These are phyloP conservation scores for Scylla paramamosain DNA, from an alignment of 1,140 invertebrate genomes.

Conservation along the genomic window DNA sequence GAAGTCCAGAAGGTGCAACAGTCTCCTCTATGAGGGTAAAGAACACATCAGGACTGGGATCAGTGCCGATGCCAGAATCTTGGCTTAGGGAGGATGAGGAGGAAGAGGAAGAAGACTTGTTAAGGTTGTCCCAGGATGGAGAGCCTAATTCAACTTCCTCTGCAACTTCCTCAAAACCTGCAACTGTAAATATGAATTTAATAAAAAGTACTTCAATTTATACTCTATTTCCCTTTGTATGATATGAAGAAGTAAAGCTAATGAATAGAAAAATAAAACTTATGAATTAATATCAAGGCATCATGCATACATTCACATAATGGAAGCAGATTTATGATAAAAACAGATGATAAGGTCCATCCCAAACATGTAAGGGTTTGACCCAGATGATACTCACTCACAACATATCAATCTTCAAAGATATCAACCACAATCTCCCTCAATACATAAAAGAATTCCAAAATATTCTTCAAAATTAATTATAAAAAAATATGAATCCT, in stretches of 20 bases:
- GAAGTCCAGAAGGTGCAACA: slow-evolving; percentile 61
- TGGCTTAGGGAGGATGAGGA: slow-evolving; percentile 65
- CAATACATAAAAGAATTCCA: too few species aligned
- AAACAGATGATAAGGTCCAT: not conserved
- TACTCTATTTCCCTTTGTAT: not conserved
- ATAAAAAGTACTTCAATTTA: not conserved
- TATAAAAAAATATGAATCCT: too few species aligned
- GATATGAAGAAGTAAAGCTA: not conserved
- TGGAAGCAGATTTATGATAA: not conserved
- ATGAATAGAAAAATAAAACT: not conserved
- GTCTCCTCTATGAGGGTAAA: slow-evolving; percentile 76
- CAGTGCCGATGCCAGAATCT: slow-evolving; percentile 69
- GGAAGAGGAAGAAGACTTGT: slow-evolving; percentile 53
- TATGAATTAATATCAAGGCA: not conserved
- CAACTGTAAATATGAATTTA: slow-evolving; percentile 68
- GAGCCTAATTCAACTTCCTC: slow-evolving; percentile 76
- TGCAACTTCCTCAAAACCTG: slow-evolving; percentile 77
- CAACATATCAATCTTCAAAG: not conserved
- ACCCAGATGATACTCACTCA: not conserved
- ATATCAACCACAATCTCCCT: too few species aligned
- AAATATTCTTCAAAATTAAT: too few species aligned
- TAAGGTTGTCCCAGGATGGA: slow-evolving; percentile 71
- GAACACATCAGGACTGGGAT: slow-evolving; percentile 74
- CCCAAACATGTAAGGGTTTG: not conserved
- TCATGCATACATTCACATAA: slow-evolving; percentile 3